Base-by-base conservation (phyloP, 2,888 invertebrate species). In the Malthinus flaveolus region DNA sequence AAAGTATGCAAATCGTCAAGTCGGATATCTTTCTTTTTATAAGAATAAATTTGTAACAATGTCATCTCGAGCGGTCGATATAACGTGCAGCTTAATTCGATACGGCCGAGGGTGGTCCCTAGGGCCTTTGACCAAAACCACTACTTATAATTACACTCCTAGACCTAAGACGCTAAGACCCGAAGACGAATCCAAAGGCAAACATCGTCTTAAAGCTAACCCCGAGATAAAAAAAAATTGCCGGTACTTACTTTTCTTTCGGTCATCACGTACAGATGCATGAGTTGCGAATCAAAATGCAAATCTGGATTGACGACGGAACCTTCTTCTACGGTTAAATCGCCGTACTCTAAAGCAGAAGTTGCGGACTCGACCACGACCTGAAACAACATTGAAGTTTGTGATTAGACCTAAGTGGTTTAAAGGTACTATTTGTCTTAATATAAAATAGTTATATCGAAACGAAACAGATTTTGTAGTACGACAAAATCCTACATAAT, bases 211-310 rank as follows among this genome's bases (percentile, higher is more conserved):
- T 37, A 9, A 37, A 37, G 15, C 12, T 37, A n/a, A n/a, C n/a
- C n/a, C n/a, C n/a, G n/a, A n/a, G n/a, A n/a, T n/a, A n/a, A n/a
- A n/a, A n/a, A n/a, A n/a, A n/a, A 23, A 23, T 23, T 23, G 23
- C 2, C 5, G 5, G 56, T 58, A 57, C 79, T 77, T 77, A 96
- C 94, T 84, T 90, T 91, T 75, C 87, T 87, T 77, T 90, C 89
- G 45, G 96, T 95, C 92, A 96, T 93, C 31, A 94, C 93, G 79
- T 96, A 97, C 66, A 97, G 86, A 82, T 95, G 93, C 84, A 94
- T 89, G 71, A 89, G 85, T 76, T 90, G 90, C 71, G 91, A 88
- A 82, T 96, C 96, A 78, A 97, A 95, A 76, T 90, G 89, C 82
- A 97, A 86, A 81, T 97, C 95, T 70, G 90, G 86, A 77, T 93